These are phyloP conservation scores for Lepilemur ruficaudatus DNA, from an alignment of 2,797 vertebrate species.

Conservation along the genomic window DNA sequence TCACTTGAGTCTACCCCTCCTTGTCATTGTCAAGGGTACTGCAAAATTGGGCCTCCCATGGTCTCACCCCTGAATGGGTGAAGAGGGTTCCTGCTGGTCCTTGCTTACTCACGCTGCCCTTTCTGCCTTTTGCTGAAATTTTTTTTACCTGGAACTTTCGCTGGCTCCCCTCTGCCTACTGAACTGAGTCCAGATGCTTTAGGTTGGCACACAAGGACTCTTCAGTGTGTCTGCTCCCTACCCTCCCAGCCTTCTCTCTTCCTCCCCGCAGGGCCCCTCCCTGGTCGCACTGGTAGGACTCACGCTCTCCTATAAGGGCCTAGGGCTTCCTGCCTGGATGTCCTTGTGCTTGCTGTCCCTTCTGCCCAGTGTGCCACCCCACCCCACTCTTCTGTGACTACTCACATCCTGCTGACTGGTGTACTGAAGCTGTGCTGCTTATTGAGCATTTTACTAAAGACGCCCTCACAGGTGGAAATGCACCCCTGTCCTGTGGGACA, in stretches of 20 bases:
- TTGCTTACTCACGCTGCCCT: neutral
- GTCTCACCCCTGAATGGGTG: neutral
- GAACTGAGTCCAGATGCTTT: neutral
- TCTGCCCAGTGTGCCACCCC: neutral
- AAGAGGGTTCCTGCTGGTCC: neutral
- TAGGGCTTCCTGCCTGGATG: neutral
- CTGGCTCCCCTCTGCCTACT: neutral
- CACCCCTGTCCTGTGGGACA: neutral
- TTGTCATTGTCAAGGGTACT: neutral
- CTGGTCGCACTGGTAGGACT: neutral
- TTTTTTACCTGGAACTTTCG: neutral
- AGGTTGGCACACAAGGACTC: neutral
- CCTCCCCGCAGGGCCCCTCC: neutral
- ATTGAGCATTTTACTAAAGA: neutral
- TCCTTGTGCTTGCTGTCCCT: neutral
- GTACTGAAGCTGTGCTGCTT: neutral
- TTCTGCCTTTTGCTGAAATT: neutral
- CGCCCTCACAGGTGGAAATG: neutral
- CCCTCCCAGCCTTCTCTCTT: neutral
- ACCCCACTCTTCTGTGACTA: neutral
- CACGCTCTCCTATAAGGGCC: neutral
- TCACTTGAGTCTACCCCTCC: neutral
- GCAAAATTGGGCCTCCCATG: neutral
- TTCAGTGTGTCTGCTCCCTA: neutral
- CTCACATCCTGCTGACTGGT: neutral